phyloP scores from a whole-genome alignment of 2,888 invertebrate species.

The Physocephala rufipes region DNA sequence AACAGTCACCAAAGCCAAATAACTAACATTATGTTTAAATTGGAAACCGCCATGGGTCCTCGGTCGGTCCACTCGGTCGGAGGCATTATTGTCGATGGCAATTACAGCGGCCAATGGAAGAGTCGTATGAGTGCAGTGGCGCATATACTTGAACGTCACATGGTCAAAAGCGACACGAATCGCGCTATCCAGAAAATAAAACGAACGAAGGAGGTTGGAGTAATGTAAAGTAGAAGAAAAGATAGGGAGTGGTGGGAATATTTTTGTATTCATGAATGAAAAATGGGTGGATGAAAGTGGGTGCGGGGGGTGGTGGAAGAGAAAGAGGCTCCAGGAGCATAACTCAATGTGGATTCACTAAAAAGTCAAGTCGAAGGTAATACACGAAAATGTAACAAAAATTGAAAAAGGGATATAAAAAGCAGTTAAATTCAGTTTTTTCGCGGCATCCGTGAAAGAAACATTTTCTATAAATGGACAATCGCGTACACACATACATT shows the following conservation, averaged over 20 bases:
- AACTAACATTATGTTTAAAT: constrained; percentile 51
- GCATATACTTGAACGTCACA: neutral
- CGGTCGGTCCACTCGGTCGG: neutral
- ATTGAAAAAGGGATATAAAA: constrained; percentile 64
- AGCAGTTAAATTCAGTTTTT: constrained; percentile 53
- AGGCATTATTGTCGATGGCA: constrained; percentile 2
- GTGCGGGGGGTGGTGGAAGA: neutral
- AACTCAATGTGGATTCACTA: constrained; percentile 36
- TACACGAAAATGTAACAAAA: constrained; percentile 63
- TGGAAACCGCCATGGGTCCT: neutral
- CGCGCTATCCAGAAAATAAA: constrained; percentile 10
- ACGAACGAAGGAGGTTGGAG: neutral
- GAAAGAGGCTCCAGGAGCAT: constrained; percentile 5
- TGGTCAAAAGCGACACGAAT: constrained; percentile 26
- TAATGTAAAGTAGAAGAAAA: neutral
- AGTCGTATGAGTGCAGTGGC: neutral
- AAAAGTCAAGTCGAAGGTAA: constrained; percentile 52
- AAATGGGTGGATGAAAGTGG: too few species aligned
- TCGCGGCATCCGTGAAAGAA: constrained; percentile 12
- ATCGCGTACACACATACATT: neutral
- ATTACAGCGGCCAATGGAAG: neutral
- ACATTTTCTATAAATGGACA: neutral
- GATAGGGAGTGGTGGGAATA: neutral
- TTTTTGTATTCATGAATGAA: neutral
- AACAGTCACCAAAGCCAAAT: constrained; percentile 63